phyloP scores from a whole-genome alignment of 2,113 vertebrate genomes.

The Zapus hudsonius region DNA sequence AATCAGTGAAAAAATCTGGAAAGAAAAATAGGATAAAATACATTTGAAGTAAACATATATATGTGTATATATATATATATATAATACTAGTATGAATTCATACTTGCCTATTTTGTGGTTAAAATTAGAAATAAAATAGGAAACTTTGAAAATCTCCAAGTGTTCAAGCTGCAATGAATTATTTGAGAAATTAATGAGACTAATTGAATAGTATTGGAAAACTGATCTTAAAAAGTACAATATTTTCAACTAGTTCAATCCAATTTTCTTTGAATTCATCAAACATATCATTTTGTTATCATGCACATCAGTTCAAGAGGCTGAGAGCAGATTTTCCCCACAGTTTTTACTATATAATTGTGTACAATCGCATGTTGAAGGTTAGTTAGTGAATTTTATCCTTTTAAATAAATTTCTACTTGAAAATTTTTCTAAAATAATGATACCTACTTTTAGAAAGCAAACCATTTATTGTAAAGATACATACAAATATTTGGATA shows the following conservation, averaged over 20 bases:
- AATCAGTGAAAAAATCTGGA: not conserved
- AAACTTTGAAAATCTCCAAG: not conserved
- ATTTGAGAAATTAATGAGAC: not conserved
- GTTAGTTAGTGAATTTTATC: not conserved
- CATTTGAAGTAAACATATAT: no score
- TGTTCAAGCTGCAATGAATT: not conserved
- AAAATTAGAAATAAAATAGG: not conserved
- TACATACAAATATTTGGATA: not conserved
- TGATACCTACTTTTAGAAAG: not conserved
- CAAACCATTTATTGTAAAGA: not conserved
- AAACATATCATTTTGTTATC: conserved; percentile 1
- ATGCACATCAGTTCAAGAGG: not conserved
- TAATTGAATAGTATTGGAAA: not conserved
- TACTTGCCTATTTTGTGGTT: not conserved
- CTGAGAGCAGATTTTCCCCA: not conserved
- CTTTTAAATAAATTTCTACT: conserved; percentile 35
- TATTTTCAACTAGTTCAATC: not conserved
- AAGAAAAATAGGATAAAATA: not conserved
- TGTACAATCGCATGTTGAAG: not conserved
- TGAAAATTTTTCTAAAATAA: not conserved
- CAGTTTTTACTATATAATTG: not conserved
- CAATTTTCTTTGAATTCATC: not conserved
- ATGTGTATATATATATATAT: no score
- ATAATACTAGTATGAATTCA: not conserved
- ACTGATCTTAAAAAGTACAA: not conserved